Conservation (phyloP, 2,888 invertebrate genomes). For the Chymomyza procnemis region DNA sequence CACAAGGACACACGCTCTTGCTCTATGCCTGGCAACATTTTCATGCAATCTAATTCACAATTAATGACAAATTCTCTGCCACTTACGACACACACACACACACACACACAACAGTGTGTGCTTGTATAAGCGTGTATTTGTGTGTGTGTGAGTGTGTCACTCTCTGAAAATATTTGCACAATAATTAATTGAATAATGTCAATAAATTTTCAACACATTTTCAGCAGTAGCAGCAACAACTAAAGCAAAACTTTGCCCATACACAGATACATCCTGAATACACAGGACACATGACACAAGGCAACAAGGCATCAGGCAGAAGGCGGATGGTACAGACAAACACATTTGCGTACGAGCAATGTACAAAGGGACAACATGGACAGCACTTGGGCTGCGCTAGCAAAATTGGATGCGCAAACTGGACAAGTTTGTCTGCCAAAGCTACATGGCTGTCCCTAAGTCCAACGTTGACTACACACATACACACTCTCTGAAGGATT, state of each 20-base stretch:
- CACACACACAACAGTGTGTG: constrained; percentile 16
- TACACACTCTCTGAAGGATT: background rate
- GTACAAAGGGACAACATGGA: constrained; percentile 6
- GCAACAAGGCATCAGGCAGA: background rate
- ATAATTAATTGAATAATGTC: constrained; percentile 78
- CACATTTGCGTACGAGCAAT: constrained; percentile 61
- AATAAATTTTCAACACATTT: constrained; percentile 77
- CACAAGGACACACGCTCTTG: background rate
- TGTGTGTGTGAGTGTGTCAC: constrained; percentile 23
- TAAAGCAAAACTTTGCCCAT: constrained; percentile 56
- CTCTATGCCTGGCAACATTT: constrained; percentile 40
- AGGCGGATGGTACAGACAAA: constrained; percentile 62
- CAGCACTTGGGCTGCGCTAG: constrained; percentile 26
- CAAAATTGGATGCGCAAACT: constrained; percentile 59
- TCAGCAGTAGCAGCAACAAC: constrained; percentile 41
- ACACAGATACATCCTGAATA: constrained; percentile 14
- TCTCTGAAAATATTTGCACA: constrained; percentile 74
- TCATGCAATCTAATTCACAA: constrained; percentile 76
- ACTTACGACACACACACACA: constrained; percentile 42
- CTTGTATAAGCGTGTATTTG: constrained; percentile 3
- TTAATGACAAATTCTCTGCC: constrained; percentile 74
- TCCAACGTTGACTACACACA: too few relatives aligned
- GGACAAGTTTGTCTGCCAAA: constrained; percentile 65
- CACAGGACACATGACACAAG: background rate
- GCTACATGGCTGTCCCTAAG: constrained; percentile 41